Percentiles rank a stretch among this genome's conserved stretches.
These are phyloP conservation scores for Pitangus sulphuratus DNA, from an alignment of 2,797 vertebrate genomes.

Conservation along the genomic window DNA sequence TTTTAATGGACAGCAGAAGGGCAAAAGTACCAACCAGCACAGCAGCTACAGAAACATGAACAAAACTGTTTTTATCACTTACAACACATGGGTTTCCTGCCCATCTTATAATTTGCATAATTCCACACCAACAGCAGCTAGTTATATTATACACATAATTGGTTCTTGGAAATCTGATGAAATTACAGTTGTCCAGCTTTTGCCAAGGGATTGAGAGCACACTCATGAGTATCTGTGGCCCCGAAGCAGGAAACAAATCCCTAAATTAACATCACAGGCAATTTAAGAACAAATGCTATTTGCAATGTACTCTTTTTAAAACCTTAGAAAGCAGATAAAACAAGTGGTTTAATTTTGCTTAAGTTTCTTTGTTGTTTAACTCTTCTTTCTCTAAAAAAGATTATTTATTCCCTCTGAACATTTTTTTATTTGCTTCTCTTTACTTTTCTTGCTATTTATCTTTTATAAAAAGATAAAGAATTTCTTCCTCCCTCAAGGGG, in stretches of 20 bases:
- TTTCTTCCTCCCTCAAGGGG: background rate
- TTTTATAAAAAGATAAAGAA: background rate
- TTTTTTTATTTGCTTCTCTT: background rate
- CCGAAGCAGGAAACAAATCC: background rate
- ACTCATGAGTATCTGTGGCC: background rate
- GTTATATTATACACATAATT: background rate
- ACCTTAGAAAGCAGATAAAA: background rate
- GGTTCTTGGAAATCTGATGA: background rate
- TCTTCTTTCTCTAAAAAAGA: background rate
- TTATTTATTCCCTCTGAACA: background rate
- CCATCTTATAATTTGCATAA: background rate
- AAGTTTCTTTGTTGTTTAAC: background rate
- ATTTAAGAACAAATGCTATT: background rate
- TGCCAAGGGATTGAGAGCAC: fast-evolving
- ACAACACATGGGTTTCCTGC: background rate
- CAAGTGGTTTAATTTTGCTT: background rate
- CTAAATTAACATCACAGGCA: background rate
- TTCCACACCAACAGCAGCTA: background rate
- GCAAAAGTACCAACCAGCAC: background rate
- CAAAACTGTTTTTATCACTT: background rate
- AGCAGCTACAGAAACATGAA: background rate
- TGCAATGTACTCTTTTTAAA: background rate
- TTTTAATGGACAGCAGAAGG: background rate
- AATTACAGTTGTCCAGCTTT: background rate
- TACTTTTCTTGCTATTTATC: background rate